These are phyloP conservation scores for Prolemur simus DNA, from an alignment of 2,113 vertebrate species.

Conservation along the genomic window DNA sequence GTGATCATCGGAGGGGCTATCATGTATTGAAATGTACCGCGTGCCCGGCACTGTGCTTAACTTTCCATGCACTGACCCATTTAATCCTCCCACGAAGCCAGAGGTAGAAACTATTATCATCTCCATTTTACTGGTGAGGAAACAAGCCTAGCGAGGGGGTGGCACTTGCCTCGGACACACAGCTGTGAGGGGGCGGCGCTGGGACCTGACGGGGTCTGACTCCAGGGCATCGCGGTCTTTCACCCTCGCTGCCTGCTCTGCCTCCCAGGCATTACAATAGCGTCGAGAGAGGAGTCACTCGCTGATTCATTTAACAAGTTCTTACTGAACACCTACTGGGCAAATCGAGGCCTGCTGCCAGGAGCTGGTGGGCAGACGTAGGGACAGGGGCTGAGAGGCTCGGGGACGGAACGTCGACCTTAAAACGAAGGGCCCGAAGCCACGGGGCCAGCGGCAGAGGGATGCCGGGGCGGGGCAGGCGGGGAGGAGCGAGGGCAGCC, in stretches of 20 bases:
- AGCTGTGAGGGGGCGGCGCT: background rate
- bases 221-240: background rate
- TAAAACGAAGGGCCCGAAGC: background rate
- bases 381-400: background rate
- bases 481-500: background rate
- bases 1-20: background rate
- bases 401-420: background rate
- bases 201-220: background rate
- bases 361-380: background rate
- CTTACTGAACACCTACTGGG: background rate
- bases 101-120: background rate
- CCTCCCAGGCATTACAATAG: background rate
- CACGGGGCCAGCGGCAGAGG: background rate
- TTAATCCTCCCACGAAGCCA: background rate
- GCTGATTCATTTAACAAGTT: background rate
- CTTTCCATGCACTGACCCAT: background rate
- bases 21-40: accelerated
- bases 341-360: background rate
- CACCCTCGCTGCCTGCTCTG: background rate
- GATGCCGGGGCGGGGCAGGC: background rate
- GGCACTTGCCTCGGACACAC: background rate
- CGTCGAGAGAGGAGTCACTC: background rate
- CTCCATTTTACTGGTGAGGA: background rate
- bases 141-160: background rate
- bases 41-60: background rate